Percentiles rank a stretch among this genome's conserved stretches.
Evolutionary conservation across 2,888 invertebrate species (phyloP).

Genomic region (Dendrolimus pini): DNA sequence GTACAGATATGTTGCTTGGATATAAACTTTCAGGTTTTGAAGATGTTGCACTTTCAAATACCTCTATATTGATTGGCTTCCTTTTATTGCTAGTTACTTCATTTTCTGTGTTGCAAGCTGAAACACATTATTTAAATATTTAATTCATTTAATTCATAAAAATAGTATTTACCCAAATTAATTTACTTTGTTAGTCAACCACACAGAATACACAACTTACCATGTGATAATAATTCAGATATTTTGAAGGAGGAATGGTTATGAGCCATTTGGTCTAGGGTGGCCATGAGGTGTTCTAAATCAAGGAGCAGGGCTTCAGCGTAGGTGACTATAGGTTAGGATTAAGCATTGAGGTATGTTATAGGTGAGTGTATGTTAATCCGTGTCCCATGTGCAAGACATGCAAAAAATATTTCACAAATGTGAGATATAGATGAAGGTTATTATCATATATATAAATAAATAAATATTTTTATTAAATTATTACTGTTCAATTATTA

Average conservation of each 20-base stretch:
- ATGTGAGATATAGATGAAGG: background rate
- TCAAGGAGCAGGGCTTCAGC: slow-evolving; percentile 75
- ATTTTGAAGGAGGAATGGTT: slow-evolving; percentile 72
- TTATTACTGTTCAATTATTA: too few species aligned
- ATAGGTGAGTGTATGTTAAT: slow-evolving; percentile 39
- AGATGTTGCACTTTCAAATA: slow-evolving; percentile 44
- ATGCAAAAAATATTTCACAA: slow-evolving; percentile 64
- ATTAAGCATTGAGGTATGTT: slow-evolving; percentile 47
- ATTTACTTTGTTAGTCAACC: background rate
- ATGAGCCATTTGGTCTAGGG: slow-evolving; percentile 75
- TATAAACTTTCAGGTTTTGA: slow-evolving; percentile 51
- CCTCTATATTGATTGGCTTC: slow-evolving; percentile 46
- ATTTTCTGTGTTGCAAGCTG: slow-evolving; percentile 59
- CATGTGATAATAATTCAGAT: slow-evolving; percentile 68
- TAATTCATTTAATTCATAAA: background rate
- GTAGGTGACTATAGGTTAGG: slow-evolving; percentile 66
- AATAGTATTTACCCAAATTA: background rate
- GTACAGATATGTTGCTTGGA: slow-evolving; percentile 54
- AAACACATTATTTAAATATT: slow-evolving; percentile 18
- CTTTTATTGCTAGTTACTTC: slow-evolving; percentile 32
- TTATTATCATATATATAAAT: too few species aligned
- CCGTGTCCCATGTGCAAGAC: slow-evolving; percentile 70
- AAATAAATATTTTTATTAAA: too few species aligned
- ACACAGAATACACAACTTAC: slow-evolving; percentile 43
- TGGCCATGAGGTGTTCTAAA: slow-evolving; percentile 75